These are phyloP conservation scores for Acrossocheilus wenchowensis DNA, from an alignment of 2,797 vertebrate species.

Conservation along the genomic window DNA sequence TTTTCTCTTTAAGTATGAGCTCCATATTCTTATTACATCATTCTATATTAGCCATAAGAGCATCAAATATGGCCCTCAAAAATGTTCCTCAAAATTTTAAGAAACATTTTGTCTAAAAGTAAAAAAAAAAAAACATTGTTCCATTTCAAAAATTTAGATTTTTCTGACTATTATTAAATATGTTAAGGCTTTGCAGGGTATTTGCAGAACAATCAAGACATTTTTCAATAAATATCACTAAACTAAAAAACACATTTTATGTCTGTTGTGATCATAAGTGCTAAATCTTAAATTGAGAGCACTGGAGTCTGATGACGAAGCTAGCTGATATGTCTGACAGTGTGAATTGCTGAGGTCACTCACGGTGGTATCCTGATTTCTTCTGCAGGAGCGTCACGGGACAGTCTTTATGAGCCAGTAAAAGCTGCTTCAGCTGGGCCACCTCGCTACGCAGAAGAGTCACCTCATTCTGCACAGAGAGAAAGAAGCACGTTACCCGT, in stretches of 20 bases:
- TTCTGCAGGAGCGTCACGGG: conserved; percentile 99
- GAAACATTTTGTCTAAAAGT: not conserved
- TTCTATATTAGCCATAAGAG: not conserved
- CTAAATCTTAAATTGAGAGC: not conserved
- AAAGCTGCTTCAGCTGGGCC: conserved; percentile 99
- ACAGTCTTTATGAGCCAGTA: conserved; percentile 99
- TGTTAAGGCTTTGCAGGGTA: not conserved
- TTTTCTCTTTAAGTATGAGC: not conserved
- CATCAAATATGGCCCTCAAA: not conserved
- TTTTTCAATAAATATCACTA: not conserved
- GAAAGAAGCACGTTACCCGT: conserved; percentile 68
- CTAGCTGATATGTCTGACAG: not conserved
- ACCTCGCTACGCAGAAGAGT: conserved; percentile 99
- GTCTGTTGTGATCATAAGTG: not conserved
- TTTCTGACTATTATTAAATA: not conserved
- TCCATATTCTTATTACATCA: not conserved
- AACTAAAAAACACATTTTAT: not conserved
- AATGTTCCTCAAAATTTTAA: too few species aligned
- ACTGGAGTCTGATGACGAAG: not conserved
- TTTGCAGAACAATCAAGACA: not conserved
- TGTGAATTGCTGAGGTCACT: conserved; percentile 82
- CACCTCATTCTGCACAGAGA: conserved; percentile 92
- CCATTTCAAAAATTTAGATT: too few species aligned
- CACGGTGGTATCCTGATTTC: conserved; percentile 99
- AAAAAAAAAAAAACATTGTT: not conserved